These are phyloP conservation scores for Thamnophis elegans DNA, from an alignment of 2,797 vertebrate species.

Conservation along the genomic window DNA sequence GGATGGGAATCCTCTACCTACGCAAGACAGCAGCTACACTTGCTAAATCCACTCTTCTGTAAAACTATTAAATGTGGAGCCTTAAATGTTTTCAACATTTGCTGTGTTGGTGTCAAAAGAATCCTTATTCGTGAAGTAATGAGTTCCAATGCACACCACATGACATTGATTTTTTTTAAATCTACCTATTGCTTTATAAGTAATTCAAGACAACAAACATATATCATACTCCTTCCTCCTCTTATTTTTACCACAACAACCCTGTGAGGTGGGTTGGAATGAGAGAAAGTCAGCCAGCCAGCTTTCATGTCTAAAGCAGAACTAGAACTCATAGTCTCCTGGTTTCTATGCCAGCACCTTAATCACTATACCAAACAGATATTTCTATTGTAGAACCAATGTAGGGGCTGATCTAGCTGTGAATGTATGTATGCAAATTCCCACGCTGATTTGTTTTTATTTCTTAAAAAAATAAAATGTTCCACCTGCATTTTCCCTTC, in stretches of 20 bases:
- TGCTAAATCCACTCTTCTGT: not conserved
- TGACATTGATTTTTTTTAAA: not conserved
- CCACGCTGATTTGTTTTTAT: not conserved
- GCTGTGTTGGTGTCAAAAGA: not conserved
- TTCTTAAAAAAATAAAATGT: not conserved
- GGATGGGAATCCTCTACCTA: not conserved
- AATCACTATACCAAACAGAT: no score
- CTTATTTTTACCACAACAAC: not conserved
- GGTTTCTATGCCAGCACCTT: not conserved
- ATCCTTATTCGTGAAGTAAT: not conserved
- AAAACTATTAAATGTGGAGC: not conserved
- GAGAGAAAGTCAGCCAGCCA: not conserved
- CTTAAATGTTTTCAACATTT: not conserved
- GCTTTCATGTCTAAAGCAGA: not conserved
- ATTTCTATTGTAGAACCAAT: not conserved
- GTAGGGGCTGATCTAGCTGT: not conserved
- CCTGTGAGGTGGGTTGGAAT: not conserved
- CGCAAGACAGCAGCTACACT: not conserved
- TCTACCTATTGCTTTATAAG: not conserved
- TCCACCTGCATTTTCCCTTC: not conserved
- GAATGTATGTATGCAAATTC: not conserved
- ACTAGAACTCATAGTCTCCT: not conserved
- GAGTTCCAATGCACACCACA: not conserved
- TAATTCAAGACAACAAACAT: not conserved
- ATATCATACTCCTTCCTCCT: not conserved